phyloP scores from a whole-genome alignment of 2,888 invertebrate species.

The Amiota communis region DNA sequence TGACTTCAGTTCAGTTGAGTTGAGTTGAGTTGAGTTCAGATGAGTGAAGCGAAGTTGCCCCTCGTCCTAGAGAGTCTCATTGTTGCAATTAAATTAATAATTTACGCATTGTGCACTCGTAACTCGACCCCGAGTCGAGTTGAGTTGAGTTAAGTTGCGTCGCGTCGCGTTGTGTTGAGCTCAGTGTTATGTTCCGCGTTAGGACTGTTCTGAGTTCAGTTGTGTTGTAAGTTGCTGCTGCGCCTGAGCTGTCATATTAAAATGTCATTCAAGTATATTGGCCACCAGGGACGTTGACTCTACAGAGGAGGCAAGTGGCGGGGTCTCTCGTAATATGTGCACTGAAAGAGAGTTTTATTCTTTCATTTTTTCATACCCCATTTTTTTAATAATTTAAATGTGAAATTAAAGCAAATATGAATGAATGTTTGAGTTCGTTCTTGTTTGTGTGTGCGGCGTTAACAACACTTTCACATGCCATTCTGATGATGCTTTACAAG shows the following conservation, averaged over 20 bases:
- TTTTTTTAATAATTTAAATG: conserved; percentile 20
- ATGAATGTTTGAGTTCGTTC: background rate
- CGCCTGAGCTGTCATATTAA: conserved; percentile 22
- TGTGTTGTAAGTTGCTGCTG: background rate
- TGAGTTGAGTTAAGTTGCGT: background rate
- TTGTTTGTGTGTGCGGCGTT: background rate
- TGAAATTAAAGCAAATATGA: background rate
- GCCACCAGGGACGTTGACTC: conserved; percentile 14
- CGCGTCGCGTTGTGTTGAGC: background rate
- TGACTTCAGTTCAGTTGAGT: too few relatives aligned
- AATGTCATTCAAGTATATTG: conserved; percentile 28
- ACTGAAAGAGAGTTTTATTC: too few relatives aligned
- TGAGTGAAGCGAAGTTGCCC: too few relatives aligned
- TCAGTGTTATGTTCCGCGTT: background rate
- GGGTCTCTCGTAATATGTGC: too few relatives aligned
- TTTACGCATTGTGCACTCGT: conserved; percentile 12
- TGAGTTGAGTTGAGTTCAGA: too few relatives aligned
- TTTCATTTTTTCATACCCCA: too few relatives aligned
- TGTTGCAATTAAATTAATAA: conserved; percentile 23
- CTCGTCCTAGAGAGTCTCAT: background rate
- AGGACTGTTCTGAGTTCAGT: background rate
- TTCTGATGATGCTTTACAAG: background rate
- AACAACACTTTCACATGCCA: conserved; percentile 8
- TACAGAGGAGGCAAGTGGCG: background rate
- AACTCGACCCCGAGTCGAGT: background rate